These are phyloP conservation scores for Acipenser transmontanus DNA, from an alignment of 2,797 vertebrate genomes.

Conservation along the genomic window DNA sequence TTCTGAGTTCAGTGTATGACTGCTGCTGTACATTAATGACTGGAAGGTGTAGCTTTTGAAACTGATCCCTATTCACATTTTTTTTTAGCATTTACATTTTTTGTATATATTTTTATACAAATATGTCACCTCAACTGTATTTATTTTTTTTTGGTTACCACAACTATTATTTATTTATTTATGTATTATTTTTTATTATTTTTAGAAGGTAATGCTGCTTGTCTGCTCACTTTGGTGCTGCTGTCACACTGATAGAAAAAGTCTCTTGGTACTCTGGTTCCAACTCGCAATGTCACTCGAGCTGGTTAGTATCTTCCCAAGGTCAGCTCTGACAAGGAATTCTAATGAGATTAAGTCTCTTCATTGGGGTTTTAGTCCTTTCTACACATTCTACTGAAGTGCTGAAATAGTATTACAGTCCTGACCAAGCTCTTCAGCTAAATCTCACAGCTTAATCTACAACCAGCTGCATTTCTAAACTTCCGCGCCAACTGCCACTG, in stretches of 20 bases:
- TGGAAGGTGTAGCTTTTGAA: too few species aligned
- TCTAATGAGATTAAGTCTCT: constrained; percentile 72
- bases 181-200: too few species aligned
- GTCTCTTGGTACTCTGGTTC: constrained; percentile 21
- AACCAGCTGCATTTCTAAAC: constrained; percentile 20
- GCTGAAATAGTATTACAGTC: constrained; percentile 41
- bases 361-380: constrained; percentile 56
- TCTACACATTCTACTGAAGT: constrained; percentile 60
- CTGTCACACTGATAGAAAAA: constrained; percentile 1
- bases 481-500: constrained; percentile 1
- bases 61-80: too few species aligned
- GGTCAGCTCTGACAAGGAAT: constrained; percentile 61
- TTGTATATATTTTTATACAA: too few species aligned
- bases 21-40: too few species aligned
- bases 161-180: too few species aligned
- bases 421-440: constrained; percentile 33
- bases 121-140: too few species aligned
- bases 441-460: constrained; percentile 23
- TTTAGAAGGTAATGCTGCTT: not conserved
- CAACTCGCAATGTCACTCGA: constrained; percentile 40
- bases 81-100: too few species aligned
- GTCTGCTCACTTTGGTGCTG: constrained; percentile 7
- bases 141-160: too few species aligned
- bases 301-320: constrained; percentile 53
- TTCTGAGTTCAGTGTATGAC: too few species aligned